These are phyloP conservation scores for Eidolon dupreanum DNA, from an alignment of 2,797 vertebrate species.

Conservation along the genomic window DNA sequence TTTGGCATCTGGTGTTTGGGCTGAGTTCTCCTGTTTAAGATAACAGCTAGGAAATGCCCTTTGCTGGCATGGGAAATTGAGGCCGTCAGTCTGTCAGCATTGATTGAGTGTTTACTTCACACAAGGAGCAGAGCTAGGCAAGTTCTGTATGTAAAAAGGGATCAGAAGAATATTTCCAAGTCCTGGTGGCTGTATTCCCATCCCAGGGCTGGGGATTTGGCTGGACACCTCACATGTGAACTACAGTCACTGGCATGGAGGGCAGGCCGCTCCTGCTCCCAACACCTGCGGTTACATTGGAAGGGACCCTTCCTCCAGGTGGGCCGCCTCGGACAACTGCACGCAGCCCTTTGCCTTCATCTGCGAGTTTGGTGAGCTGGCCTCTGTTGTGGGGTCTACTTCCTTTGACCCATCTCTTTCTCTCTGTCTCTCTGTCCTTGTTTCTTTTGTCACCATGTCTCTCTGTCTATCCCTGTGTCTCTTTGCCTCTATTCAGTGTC, in stretches of 20 bases:
- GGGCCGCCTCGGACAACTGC: slow-evolving; percentile 91
- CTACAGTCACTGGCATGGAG: slow-evolving; percentile 90
- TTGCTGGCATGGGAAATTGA: accelerated
- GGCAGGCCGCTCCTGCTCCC: slow-evolving; percentile 74
- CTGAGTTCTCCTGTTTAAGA: neutral
- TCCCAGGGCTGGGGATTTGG: slow-evolving; percentile 91
- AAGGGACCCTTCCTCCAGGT: slow-evolving; percentile 89
- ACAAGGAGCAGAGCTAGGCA: neutral
- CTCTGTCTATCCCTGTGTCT: neutral
- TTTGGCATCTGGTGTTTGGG: accelerated
- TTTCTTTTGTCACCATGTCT: neutral
- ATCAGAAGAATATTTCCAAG: neutral
- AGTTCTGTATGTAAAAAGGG: neutral
- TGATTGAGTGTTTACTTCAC: neutral
- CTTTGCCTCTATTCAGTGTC: too few species aligned
- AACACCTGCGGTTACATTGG: slow-evolving; percentile 89
- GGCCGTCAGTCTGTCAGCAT: neutral
- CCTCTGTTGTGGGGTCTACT: neutral
- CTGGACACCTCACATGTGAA: slow-evolving; percentile 92
- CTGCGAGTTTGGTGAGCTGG: slow-evolving; percentile 92
- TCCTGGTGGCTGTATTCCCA: neutral
- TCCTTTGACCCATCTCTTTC: neutral
- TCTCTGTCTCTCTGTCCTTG: neutral
- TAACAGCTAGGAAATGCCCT: neutral
- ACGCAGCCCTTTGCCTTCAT: slow-evolving; percentile 91